phyloP scores from a whole-genome alignment of 2,113 vertebrate genomes.

The Corythornis vintsioides region DNA sequence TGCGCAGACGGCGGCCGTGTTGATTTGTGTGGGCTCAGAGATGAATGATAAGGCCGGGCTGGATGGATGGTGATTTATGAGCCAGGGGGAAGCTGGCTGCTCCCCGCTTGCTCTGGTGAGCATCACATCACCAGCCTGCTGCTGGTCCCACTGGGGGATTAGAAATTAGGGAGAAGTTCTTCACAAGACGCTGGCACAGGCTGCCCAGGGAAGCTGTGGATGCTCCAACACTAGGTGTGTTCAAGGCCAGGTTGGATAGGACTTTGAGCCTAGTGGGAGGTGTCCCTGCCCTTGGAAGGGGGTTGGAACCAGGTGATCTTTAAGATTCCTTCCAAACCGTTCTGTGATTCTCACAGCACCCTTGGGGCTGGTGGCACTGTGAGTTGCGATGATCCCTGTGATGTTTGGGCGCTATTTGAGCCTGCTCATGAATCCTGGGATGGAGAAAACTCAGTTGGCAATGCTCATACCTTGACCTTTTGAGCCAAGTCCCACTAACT shows the following conservation, averaged over 20 bases:
- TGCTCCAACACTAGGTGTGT: too few relatives aligned
- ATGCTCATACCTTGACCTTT: not conserved
- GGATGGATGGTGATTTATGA: not conserved
- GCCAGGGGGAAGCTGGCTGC: not conserved
- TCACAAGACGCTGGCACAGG: too few relatives aligned
- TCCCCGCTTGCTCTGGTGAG: rapidly evolving
- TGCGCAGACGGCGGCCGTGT: not conserved
- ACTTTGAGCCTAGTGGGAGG: too few relatives aligned
- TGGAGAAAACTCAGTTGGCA: not conserved
- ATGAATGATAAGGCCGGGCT: not conserved
- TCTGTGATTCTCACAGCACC: too few relatives aligned
- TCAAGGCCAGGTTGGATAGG: too few relatives aligned
- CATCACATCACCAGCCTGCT: rapidly evolving
- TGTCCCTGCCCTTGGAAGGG: too few relatives aligned
- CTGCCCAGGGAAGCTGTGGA: too few relatives aligned
- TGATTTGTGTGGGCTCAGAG: slow-evolving; percentile 15
- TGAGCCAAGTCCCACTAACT: not conserved
- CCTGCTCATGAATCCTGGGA: not conserved
- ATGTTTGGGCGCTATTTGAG: not conserved
- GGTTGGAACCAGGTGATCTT: too few relatives aligned
- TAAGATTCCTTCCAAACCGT: too few relatives aligned
- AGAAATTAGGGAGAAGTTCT: too few relatives aligned
- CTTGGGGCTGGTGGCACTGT: not conserved
- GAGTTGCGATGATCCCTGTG: rapidly evolving
- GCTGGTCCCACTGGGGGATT: not conserved